phyloP scores from a whole-genome alignment of 2,888 invertebrate genomes.

The Rotaria socialis region DNA sequence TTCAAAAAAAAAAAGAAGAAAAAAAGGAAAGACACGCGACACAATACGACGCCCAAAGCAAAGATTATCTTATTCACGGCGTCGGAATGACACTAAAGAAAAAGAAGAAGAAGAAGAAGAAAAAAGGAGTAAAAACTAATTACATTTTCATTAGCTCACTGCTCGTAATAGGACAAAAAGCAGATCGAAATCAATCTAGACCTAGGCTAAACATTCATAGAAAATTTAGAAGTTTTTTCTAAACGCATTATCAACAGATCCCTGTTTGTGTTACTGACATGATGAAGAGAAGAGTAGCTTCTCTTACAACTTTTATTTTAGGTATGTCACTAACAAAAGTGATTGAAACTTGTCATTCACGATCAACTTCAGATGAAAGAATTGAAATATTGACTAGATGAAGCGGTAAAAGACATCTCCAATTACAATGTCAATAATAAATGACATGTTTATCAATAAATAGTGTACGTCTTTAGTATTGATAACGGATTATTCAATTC shows the following conservation, averaged over 20 bases:
- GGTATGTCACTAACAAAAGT: no score
- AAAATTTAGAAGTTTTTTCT: no score
- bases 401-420: not conserved
- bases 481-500: no score
- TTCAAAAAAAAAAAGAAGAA: not conserved
- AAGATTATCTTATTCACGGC: slow-evolving; percentile 26
- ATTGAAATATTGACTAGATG: not conserved
- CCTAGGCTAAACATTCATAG: no score
- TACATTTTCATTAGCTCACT: not conserved
- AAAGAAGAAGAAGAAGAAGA: no score
- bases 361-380: not conserved
- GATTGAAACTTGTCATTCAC: not conserved
- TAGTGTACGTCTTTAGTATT: not conserved
- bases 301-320: no score
- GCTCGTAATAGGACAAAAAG: not conserved
- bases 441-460: slow-evolving; percentile 13
- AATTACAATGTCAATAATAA: not conserved
- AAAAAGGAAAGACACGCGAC: not conserved
- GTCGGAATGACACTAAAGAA: not conserved
- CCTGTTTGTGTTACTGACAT: no score
- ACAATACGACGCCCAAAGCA: not conserved
- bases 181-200: not conserved
- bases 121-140: not conserved
- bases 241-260: no score
- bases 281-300: no score